Conservation (phyloP, 2,888 invertebrate genomes). For the Mycalesis mineus region DNA sequence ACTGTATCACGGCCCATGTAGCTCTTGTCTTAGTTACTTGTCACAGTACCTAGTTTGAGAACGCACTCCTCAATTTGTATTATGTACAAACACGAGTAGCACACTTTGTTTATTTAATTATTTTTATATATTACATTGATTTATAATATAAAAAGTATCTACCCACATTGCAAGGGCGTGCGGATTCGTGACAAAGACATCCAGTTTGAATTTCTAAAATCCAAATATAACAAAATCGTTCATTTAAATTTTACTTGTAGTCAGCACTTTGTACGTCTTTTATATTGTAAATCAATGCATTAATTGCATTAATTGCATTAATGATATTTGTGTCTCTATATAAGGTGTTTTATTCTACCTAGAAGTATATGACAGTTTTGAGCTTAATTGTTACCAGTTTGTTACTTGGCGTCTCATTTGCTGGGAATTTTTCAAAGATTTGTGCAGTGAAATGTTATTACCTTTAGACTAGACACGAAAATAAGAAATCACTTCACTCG, state of each 20-base stretch:
- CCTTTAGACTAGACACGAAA: too few species aligned
- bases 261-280: neutral
- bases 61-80: neutral
- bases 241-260: neutral
- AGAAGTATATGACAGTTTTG: neutral
- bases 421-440: constrained; percentile 11
- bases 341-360: neutral
- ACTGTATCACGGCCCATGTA: neutral
- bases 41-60: neutral
- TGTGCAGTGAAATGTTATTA: neutral
- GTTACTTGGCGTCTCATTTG: constrained; percentile 8
- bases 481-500: too few species aligned
- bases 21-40: neutral
- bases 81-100: neutral
- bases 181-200: too few species aligned
- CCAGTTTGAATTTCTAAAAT: neutral
- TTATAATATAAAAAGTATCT: neutral
- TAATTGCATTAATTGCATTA: too few species aligned
- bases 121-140: neutral
- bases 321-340: neutral
- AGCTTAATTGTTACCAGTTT: constrained; percentile 12
- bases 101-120: neutral
- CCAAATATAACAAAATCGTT: too few species aligned
- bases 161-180: too few species aligned
- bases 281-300: neutral